Base-by-base conservation (phyloP, 1,140 invertebrate genomes). In the Papilio xuthus region DNA sequence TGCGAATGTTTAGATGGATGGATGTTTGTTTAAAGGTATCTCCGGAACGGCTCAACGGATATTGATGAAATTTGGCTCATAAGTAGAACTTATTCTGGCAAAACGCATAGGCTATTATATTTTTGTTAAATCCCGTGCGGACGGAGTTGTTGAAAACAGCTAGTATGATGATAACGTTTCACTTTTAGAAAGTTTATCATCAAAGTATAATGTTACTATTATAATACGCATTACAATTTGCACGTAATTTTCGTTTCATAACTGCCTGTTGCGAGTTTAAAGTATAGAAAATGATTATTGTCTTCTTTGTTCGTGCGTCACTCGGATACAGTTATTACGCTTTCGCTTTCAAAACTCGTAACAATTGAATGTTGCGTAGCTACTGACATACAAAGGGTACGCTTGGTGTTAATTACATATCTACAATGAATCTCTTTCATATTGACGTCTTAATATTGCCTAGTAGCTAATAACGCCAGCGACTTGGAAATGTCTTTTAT, bases 241-340 rank as follows among this genome's bases (percentile, higher is more conserved):
- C 71, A 78, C 77, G 78, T 86, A 85, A 84, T 83, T 84, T 41
- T 82, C 70, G 69, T 79, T 84, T 83, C 79, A 80, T 81, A 84
- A 81, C 81, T 79, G 79, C 56, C 82, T 82, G 83, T 84, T 85
- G 76, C 75, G 71, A 78, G 53, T 77, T 82, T 80, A 86, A 86
- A 85, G 86, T 72, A 42, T 41, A 72, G n/a, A 72, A 72, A 72
- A 72, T 72, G 70, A 41, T 72, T 72, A 42, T 72, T 72, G 42
- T 72, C 42, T 37, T 37, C 42, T 72, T 67, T 67, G 60, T 67
- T 67, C 60, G 26, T 15, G 32, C 44, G 73, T 56, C 73, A 53
- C 26, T 75, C 56, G 32, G 47, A 56, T 75, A 56, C 23, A 75
- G 32, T 75, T 75, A 75, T 75, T 73, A 75, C 73, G 18, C 73